phyloP scores from a whole-genome alignment of 2,113 vertebrate genomes.

The Marmota monax region DNA sequence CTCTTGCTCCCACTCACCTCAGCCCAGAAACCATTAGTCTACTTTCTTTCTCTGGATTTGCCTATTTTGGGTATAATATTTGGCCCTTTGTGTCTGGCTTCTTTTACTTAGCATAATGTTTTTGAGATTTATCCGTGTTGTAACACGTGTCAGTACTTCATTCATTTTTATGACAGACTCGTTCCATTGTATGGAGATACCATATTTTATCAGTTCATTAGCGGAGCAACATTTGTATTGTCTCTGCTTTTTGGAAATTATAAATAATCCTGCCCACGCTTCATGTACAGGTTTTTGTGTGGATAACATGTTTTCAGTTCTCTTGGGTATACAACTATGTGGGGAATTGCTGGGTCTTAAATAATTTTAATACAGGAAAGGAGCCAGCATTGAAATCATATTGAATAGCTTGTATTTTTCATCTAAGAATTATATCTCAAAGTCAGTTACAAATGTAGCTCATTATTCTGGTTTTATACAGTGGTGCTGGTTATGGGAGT shows the following conservation, averaged over 20 bases:
- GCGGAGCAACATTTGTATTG: not conserved
- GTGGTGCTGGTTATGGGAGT: not conserved
- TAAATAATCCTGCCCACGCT: not conserved
- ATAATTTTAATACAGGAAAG: not conserved
- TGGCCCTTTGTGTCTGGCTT: not conserved
- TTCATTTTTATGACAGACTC: not conserved
- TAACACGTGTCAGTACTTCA: not conserved
- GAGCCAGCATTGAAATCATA: not conserved
- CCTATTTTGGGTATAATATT: not conserved
- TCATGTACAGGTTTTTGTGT: not conserved
- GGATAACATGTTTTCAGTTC: not conserved
- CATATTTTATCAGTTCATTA: not conserved
- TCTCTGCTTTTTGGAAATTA: not conserved
- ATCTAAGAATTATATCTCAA: constrained; percentile 15
- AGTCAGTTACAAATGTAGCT: not conserved
- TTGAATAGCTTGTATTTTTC: constrained; percentile 30
- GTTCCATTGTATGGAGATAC: not conserved
- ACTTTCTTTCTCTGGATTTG: not conserved
- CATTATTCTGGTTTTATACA: not conserved
- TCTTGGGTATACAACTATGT: not conserved
- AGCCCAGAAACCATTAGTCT: not conserved
- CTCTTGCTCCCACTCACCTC: not conserved
- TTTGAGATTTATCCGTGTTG: not conserved
- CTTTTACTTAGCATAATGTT: not conserved
- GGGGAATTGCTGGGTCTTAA: not conserved